Conservation (phyloP, 2,113 vertebrate species). For the Grus americana region DNA sequence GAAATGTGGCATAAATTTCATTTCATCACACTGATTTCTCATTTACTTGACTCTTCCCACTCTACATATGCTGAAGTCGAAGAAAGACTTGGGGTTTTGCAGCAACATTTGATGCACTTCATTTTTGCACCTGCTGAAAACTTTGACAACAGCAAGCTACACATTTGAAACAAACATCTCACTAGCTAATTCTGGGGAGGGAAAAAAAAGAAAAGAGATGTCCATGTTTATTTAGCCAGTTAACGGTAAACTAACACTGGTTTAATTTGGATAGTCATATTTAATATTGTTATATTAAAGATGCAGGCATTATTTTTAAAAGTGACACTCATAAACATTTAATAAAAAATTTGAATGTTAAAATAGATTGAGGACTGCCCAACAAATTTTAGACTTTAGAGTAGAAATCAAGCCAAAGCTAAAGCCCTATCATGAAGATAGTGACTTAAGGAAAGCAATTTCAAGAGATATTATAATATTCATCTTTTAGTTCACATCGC, state of each 20-base stretch:
- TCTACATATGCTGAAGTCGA: conserved; percentile 50
- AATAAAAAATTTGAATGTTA: neutral
- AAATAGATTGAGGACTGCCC: neutral
- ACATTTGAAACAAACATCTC: conserved; percentile 9
- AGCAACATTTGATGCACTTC: conserved; percentile 27
- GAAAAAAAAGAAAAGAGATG: neutral
- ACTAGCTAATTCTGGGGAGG: neutral
- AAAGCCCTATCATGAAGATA: neutral
- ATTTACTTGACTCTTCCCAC: conserved; percentile 65
- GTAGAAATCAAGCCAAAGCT: neutral
- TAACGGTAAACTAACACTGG: neutral
- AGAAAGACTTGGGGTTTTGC: neutral
- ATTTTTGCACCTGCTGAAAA: conserved; percentile 36
- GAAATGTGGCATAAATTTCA: conserved; percentile 35
- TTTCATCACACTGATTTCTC: conserved; percentile 7
- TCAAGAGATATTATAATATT: neutral
- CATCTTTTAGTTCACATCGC: neutral
- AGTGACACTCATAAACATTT: neutral
- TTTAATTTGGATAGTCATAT: neutral
- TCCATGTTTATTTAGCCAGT: neutral
- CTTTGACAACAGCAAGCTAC: conserved; percentile 16
- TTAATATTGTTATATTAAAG: neutral
- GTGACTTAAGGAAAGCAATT: neutral
- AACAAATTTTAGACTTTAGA: neutral
- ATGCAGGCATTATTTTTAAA: neutral